Evolutionary conservation across 2,888 invertebrate species (phyloP), one percentile per base, ranked within the genome.

Genomic region (Dicycla oo): DNA sequence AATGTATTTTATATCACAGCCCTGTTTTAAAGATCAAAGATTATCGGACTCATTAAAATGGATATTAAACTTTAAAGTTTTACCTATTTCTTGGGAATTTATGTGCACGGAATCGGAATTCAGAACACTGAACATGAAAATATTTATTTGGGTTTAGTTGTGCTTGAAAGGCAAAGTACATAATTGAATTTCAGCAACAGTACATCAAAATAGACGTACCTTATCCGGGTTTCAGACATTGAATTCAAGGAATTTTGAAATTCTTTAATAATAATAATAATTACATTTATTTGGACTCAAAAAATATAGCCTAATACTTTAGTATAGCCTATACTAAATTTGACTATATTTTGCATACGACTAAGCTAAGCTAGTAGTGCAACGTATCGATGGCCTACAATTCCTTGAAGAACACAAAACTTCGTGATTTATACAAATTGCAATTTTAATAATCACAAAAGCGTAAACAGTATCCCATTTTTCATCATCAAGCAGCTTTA

Each of bases 401-500:
- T 38, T 72, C 57, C 43, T 51, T 20, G 8, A 38, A 8, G 38
- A 8, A 47, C 30, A 30, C n/a, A 8, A 73, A 83, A 70, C 58
- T 75, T 72, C 23, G 13, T 80, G 71, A 80, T 78, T 75, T 62
- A 72, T 66, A 69, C 71, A 74, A 75, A 86, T 80, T 75, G 51
- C 60, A 75, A 68, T 82, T 73, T 75, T 75, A 82, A 79, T 77
- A 56, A 84, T 77, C 45, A 69, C 62, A 65, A 82, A 64, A 64
- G 69, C 73, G 61, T 69, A 70, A 80, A 77, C 70, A 73, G 73
- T 54, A 73, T 63, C 40, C 75, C 76, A 81, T 83, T 82, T 86
- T 87, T 82, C 82, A 83, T 80, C 87, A 86, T 84, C 81, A 84
- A 53, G 66, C 73, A 78, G 82, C 74, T 88, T 90, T 86, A 87